Conservation (phyloP, 2,888 invertebrate genomes). For the Platerodrilus igneus region DNA sequence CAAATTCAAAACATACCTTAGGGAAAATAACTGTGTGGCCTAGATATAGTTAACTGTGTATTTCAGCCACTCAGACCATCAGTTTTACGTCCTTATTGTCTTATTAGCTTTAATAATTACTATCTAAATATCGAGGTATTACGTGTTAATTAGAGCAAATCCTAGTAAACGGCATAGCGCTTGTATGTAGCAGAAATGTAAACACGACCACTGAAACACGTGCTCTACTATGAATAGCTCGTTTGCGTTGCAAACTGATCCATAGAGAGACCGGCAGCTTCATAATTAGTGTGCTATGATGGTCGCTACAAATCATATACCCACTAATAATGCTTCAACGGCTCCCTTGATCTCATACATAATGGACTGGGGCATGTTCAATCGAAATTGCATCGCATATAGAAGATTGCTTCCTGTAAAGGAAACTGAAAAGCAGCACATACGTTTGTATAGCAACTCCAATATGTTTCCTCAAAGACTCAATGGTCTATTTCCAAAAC, state of each 20-base stretch:
- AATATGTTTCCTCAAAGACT: too few relatives aligned
- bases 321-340: slow-evolving; percentile 21
- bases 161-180: slow-evolving; percentile 14
- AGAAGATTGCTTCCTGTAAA: too few relatives aligned
- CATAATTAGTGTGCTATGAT: slow-evolving; percentile 22
- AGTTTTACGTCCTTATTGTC: too few relatives aligned
- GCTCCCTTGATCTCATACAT: slow-evolving; percentile 12
- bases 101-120: slow-evolving; percentile 20
- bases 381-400: too few relatives aligned
- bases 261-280: slow-evolving; percentile 21
- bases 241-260: slow-evolving; percentile 27
- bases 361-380: too few relatives aligned
- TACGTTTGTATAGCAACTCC: too few relatives aligned
- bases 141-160: slow-evolving; percentile 21
- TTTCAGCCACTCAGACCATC: too few relatives aligned
- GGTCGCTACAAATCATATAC: slow-evolving; percentile 22
- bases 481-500: too few relatives aligned
- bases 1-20: too few relatives aligned
- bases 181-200: slow-evolving; percentile 16
- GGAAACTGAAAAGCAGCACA: too few relatives aligned
- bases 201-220: slow-evolving; percentile 23
- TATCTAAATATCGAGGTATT: slow-evolving; percentile 16
- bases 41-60: too few relatives aligned
- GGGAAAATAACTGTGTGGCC: too few relatives aligned
- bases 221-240: slow-evolving; percentile 31